Evolutionary conservation across 2,797 vertebrate genomes (phyloP).

Genomic region (Clarias laeviceps): DNA sequence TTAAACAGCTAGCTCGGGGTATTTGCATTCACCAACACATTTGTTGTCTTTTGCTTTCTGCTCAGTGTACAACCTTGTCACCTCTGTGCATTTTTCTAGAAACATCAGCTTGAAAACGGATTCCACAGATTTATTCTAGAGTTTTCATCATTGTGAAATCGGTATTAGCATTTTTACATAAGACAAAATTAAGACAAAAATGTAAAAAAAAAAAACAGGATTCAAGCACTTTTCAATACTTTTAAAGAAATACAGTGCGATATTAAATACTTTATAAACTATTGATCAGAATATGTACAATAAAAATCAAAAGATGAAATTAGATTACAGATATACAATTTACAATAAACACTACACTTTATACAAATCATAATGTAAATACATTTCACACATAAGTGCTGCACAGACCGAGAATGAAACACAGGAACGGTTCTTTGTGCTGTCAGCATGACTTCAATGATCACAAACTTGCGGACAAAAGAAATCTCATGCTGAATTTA

Average conservation of each 20-base stretch:
- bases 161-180: neutral
- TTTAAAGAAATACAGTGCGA: neutral
- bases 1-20: neutral
- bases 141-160: neutral
- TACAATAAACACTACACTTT: neutral
- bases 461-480: neutral
- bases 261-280: neutral
- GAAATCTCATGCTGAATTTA: neutral
- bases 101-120: neutral
- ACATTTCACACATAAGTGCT: neutral
- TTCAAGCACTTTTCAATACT: neutral
- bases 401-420: neutral
- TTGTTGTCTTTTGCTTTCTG: neutral
- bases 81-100: neutral
- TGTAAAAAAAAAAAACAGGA: neutral
- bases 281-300: neutral
- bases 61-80: neutral
- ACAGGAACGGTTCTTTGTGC: neutral
- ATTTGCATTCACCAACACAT: neutral
- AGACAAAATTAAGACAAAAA: neutral
- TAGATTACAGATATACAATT: slow-evolving; percentile 9
- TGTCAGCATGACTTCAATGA: neutral
- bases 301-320: neutral
- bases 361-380: slow-evolving; percentile 18
- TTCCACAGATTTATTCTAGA: neutral